phyloP scores from a whole-genome alignment of 2,888 invertebrate species.

The Caenorhabditis drosophilae region DNA sequence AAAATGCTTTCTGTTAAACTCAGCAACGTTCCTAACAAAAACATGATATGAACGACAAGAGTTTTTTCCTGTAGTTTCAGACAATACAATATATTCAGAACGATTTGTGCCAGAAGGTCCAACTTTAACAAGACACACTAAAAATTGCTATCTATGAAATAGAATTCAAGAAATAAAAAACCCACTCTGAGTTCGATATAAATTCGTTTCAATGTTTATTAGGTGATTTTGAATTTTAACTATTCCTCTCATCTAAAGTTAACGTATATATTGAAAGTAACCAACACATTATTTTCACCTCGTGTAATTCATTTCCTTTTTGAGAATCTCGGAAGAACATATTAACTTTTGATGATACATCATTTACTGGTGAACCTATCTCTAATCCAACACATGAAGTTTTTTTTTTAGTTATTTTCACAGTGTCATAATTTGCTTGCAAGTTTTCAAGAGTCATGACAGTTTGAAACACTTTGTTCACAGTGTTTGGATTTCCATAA shows the following conservation, averaged over 20 bases:
- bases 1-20: slow-evolving; percentile 58
- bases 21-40: slow-evolving; percentile 57
- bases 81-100: slow-evolving; percentile 58
- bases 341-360: slow-evolving; percentile 46
- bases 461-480: slow-evolving; percentile 59
- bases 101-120: slow-evolving; percentile 57
- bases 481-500: slow-evolving; percentile 58
- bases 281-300: slow-evolving; percentile 32
- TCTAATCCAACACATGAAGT: slow-evolving; percentile 60
- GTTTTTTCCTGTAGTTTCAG: slow-evolving; percentile 55
- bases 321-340: slow-evolving; percentile 58
- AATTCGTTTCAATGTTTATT: slow-evolving; percentile 44
- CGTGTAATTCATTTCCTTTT: slow-evolving; percentile 52
- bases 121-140: slow-evolving; percentile 59
- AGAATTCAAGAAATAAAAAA: background rate
- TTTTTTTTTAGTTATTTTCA: slow-evolving; percentile 45
- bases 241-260: slow-evolving; percentile 55
- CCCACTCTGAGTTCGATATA: slow-evolving; percentile 52
- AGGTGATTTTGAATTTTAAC: slow-evolving; percentile 36
- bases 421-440: slow-evolving; percentile 26
- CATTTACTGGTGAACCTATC: slow-evolving; percentile 23
- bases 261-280: background rate
- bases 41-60: slow-evolving; percentile 56
- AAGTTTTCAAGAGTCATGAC: slow-evolving; percentile 52
- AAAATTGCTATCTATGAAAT: slow-evolving; percentile 16